Base-by-base conservation (phyloP, 2,888 invertebrate species). In the Margaritifera margaritifera region DNA sequence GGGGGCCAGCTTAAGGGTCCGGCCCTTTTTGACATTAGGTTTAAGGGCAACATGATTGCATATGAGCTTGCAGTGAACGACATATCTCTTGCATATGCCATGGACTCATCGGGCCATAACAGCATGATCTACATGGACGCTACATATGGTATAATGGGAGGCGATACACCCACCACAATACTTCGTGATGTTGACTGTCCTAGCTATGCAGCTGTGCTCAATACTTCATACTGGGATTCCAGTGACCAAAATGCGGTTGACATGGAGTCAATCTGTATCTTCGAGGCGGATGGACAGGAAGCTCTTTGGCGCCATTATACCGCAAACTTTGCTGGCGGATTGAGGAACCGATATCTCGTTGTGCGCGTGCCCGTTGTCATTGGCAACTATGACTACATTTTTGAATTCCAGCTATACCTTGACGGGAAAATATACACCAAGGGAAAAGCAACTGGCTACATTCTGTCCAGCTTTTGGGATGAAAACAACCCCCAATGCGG, bases 61-160 rank as follows among this genome's bases (percentile, higher is more conserved):
- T 85, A 84, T 65, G 85, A 85, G 66, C 78, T 79, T 42, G 77
- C 83, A n/a, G 65, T 84, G 54, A 81, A 80, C 60, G 84, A 84
- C 53, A 74, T 83, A 11, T 68, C 68, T 0, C 64, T 81, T 8
- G 69, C 80, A 27, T 84, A 84, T 63, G 80, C 83, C 1, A 75
- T 78, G 27, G 82, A 80, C 56, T 77, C 77, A 0, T 74, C 78
- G n/a, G 75, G 78, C 6, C 81, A 83, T 24, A 75, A 76, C 52
- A 79, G 80, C 42, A 80, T 81, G 22, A 72, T 79, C n/a, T 80
- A 79, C 62, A 74, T 75, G n/a, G 81, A 82, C 66, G 77, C 82
- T 0, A 74, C 77, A 1, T 84, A 76, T 58, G 79, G 81, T 2
- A 71, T 83, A 11, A 64, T 76, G 62, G 73, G 73, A 22, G 84